A percentile compares a stretch with the other conserved stretches of the same genome.
phyloP scores from a whole-genome alignment of 1,140 invertebrate species.

The Streblospio benedicti region DNA sequence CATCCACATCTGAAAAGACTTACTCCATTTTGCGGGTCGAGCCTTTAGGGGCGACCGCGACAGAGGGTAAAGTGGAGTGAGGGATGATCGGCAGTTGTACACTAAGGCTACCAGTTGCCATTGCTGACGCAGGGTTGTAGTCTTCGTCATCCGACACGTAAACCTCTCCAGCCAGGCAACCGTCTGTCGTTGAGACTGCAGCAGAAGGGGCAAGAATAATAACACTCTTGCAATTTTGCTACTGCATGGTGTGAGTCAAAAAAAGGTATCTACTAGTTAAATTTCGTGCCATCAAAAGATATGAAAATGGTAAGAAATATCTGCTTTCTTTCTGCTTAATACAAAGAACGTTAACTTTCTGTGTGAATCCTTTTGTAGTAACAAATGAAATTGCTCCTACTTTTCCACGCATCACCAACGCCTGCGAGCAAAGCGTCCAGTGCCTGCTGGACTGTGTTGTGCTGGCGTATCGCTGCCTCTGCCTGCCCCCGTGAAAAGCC shows the following conservation, averaged over 20 bases:
- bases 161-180: conserved; percentile 34
- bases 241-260: too few relatives aligned
- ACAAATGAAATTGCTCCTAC: not conserved
- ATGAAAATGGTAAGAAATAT: not conserved
- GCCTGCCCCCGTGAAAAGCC: conserved; percentile 48
- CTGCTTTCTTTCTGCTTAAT: not conserved
- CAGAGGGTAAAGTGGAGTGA: not conserved
- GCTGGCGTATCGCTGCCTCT: conserved; percentile 45
- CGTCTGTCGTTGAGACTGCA: conserved; percentile 27
- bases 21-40: conserved; percentile 44
- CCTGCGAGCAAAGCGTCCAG: conserved; percentile 46
- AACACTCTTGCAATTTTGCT: too few relatives aligned
- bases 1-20: conserved; percentile 20
- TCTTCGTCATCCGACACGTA: conserved; percentile 48
- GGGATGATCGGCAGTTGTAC: not conserved
- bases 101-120: not conserved
- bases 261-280: too few relatives aligned
- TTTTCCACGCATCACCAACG: conserved; percentile 26
- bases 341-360: too few relatives aligned
- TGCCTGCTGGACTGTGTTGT: conserved; percentile 47
- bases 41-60: conserved; percentile 4
- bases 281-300: too few relatives aligned
- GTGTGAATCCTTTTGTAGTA: not conserved
- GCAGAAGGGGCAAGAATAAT: too few relatives aligned
- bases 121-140: conserved; percentile 19